Conservation (phyloP, 2,113 vertebrate species). For the Papio anubis region DNA sequence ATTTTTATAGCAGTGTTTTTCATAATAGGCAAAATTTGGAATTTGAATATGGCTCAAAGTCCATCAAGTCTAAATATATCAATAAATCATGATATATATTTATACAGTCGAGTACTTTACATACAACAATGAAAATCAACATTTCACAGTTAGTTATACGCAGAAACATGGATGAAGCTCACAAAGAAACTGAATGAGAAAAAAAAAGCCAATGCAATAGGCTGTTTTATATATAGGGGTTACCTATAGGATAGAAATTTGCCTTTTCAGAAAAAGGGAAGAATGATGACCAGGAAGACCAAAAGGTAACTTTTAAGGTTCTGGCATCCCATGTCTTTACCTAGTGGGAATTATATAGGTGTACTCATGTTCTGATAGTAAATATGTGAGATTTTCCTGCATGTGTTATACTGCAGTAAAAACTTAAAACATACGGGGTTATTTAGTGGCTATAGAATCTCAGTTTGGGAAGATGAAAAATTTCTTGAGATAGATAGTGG, state of each 20-base stretch:
- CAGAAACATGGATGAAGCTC: background rate
- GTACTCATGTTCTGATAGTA: background rate
- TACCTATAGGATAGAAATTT: background rate
- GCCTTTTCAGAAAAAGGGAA: background rate
- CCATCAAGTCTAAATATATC: background rate
- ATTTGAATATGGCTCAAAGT: background rate
- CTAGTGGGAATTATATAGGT: background rate
- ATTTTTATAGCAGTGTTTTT: background rate
- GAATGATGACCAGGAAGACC: background rate
- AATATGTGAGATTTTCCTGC: background rate
- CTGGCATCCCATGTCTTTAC: background rate
- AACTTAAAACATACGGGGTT: background rate
- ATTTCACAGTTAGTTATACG: background rate
- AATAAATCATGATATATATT: background rate
- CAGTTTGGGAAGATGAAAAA: background rate
- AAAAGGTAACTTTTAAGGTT: background rate
- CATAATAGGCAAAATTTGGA: background rate
- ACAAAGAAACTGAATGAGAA: background rate
- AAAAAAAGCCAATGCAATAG: background rate
- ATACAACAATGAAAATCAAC: background rate
- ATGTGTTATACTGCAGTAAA: background rate
- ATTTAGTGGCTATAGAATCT: background rate
- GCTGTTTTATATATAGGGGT: background rate
- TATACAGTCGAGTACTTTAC: background rate
- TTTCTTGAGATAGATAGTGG: background rate